Percentiles rank a stretch among this genome's conserved stretches.
Evolutionary conservation across 1,140 invertebrate species (phyloP).

Genomic region (Aricia agestis): DNA sequence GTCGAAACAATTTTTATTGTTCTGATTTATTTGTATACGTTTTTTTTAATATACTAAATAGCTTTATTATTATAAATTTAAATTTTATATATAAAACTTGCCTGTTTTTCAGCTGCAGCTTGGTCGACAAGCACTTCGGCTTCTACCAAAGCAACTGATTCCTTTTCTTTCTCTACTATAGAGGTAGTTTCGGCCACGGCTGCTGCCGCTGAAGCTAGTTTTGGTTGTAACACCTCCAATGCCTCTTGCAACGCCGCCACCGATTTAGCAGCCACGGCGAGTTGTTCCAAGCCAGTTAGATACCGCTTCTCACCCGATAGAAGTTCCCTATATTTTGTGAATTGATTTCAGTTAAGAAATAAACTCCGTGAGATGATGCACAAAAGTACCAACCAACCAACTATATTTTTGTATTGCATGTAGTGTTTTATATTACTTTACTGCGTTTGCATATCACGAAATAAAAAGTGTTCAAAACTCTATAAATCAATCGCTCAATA

Average conservation of each 20-base stretch:
- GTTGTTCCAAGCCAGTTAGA: slow-evolving; percentile 89
- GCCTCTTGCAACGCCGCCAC: slow-evolving; percentile 91
- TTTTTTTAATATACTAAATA: too few relatives aligned
- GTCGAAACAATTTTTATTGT: too few relatives aligned
- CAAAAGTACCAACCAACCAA: too few relatives aligned
- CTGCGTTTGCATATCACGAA: too few relatives aligned
- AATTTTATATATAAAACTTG: too few relatives aligned
- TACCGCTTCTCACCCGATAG: slow-evolving; percentile 84
- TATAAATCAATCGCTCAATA: not conserved
- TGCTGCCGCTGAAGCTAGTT: slow-evolving; percentile 89
- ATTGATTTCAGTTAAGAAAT: too few relatives aligned
- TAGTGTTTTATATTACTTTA: too few relatives aligned
- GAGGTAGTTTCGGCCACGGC: slow-evolving; percentile 89
- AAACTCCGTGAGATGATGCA: too few relatives aligned
- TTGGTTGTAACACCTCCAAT: slow-evolving; percentile 90
- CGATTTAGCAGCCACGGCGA: slow-evolving; percentile 89
- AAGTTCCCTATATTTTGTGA: slow-evolving; percentile 75
- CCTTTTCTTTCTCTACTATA: slow-evolving; percentile 88
- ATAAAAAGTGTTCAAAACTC: too few relatives aligned
- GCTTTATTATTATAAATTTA: too few relatives aligned
- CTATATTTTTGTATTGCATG: too few relatives aligned
- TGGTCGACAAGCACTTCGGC: slow-evolving; percentile 83
- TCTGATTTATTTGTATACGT: too few relatives aligned
- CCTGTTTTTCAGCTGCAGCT: slow-evolving; percentile 79
- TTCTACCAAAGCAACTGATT: slow-evolving; percentile 87